Percentiles rank a stretch among this genome's conserved stretches.
phyloP scores from a whole-genome alignment of 2,888 invertebrate genomes.

The Idaea aversata region DNA sequence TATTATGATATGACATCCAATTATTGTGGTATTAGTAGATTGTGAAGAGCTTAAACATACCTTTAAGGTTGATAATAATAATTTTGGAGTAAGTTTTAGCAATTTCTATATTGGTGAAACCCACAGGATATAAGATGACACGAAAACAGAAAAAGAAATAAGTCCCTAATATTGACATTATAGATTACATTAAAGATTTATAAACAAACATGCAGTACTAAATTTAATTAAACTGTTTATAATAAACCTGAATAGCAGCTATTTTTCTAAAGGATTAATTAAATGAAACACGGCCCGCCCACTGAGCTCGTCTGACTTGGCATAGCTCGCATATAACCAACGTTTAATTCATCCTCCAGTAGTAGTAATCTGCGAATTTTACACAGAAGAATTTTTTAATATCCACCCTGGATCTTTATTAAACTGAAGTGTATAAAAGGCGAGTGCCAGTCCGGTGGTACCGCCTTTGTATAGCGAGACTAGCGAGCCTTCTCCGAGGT shows the following conservation, averaged over 20 bases:
- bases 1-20: not conserved
- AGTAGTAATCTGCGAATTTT: slow-evolving; percentile 43
- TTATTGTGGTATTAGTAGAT: not conserved
- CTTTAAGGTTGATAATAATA: no score
- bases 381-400: slow-evolving; percentile 70
- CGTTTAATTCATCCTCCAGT: slow-evolving; percentile 42
- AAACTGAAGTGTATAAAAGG: slow-evolving; percentile 52
- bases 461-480: slow-evolving; percentile 38
- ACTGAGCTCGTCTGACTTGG: slow-evolving; percentile 7
- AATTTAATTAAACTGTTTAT: not conserved
- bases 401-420: slow-evolving; percentile 63
- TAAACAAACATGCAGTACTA: no score
- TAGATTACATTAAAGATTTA: no score
- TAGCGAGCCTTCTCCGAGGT: slow-evolving; percentile 4
- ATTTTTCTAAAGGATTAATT: not conserved
- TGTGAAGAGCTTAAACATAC: not conserved
- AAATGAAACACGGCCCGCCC: not conserved
- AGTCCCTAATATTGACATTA: no score
- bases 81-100: no score
- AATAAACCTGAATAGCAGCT: not conserved
- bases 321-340: slow-evolving; percentile 50
- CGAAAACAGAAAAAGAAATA: no score
- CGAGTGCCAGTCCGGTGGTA: slow-evolving; percentile 51
- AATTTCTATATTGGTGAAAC: no score
- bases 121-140: no score